Conservation (phyloP, 2,888 invertebrate genomes). For the Pachycephus smyrnensis region DNA sequence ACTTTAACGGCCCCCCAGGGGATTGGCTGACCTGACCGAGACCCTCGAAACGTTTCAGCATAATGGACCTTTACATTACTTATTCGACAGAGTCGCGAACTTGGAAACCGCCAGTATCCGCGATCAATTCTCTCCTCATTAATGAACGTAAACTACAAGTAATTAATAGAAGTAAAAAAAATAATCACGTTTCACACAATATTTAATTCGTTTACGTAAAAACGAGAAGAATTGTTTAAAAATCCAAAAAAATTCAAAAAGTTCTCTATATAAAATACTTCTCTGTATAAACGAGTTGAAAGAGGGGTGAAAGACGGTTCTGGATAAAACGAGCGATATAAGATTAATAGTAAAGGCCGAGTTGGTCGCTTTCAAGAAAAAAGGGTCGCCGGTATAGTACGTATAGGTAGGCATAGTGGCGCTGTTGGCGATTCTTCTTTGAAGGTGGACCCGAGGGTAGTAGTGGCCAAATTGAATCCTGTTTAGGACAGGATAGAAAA, state of each 20-base stretch:
- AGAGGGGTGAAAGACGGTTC: conserved; percentile 28
- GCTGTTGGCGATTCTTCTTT: conserved; percentile 64
- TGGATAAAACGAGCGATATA: conserved; percentile 66
- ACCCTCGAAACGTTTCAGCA: conserved; percentile 65
- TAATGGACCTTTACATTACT: conserved; percentile 67
- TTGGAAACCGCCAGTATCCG: conserved; percentile 18
- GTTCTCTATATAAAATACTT: too few species aligned
- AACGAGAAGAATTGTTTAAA: too few species aligned
- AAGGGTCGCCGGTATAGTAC: conserved; percentile 30
- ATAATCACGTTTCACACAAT: not conserved
- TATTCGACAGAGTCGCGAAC: conserved; percentile 57
- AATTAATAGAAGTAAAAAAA: not conserved
- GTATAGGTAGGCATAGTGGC: conserved; percentile 33
- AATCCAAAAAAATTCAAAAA: too few species aligned
- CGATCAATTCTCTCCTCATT: not conserved
- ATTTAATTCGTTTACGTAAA: not conserved
- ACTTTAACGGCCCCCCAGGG: conserved; percentile 67
- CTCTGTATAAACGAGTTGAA: conserved; percentile 47
- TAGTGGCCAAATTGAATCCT: conserved; percentile 66
- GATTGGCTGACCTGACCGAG: conserved; percentile 63
- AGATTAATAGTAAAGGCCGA: conserved; percentile 65
- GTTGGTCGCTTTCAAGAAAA: conserved; percentile 30
- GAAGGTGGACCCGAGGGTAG: conserved; percentile 63
- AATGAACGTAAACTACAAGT: too few species aligned
- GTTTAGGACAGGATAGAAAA: conserved; percentile 60